A percentile compares a stretch with the other conserved stretches of the same genome.
Evolutionary conservation across 2,797 vertebrate genomes (phyloP).

Genomic region (Agapornis canus): DNA sequence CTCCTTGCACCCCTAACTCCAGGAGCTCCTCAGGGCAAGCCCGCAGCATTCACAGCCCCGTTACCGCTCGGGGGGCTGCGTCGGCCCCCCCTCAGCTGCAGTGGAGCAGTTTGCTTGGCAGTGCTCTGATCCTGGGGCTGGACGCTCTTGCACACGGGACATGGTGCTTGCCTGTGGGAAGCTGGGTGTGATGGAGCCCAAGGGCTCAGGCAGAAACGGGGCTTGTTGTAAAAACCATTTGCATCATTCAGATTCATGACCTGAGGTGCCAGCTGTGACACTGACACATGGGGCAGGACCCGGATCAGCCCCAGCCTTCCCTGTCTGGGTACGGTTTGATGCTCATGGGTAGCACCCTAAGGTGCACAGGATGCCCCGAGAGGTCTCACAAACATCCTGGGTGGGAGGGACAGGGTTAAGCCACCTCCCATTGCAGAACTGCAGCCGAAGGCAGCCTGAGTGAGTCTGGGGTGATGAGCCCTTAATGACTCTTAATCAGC

Average conservation of each 20-base stretch:
- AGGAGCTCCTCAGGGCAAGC: neutral
- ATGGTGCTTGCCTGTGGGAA: accelerated
- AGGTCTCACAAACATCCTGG: neutral
- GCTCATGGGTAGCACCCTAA: accelerated
- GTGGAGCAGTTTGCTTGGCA: neutral
- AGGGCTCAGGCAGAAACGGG: neutral
- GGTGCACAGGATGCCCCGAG: accelerated
- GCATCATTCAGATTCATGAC: accelerated
- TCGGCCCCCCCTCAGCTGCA: neutral
- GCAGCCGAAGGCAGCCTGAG: neutral
- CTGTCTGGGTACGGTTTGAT: neutral
- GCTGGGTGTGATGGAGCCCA: neutral
- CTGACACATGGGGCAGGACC: accelerated
- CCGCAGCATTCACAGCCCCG: accelerated
- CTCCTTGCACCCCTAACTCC: neutral
- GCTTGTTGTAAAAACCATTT: neutral
- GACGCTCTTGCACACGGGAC: neutral
- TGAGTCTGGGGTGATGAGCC: neutral
- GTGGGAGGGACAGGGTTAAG: neutral
- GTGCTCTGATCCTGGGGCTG: no score
- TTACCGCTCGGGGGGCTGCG: neutral
- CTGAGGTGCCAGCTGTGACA: neutral
- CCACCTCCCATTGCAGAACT: neutral
- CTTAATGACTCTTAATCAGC: neutral
- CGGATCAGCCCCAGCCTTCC: neutral